Base-by-base conservation (phyloP, 2,888 invertebrate genomes). In the Syrphus vitripennis region DNA sequence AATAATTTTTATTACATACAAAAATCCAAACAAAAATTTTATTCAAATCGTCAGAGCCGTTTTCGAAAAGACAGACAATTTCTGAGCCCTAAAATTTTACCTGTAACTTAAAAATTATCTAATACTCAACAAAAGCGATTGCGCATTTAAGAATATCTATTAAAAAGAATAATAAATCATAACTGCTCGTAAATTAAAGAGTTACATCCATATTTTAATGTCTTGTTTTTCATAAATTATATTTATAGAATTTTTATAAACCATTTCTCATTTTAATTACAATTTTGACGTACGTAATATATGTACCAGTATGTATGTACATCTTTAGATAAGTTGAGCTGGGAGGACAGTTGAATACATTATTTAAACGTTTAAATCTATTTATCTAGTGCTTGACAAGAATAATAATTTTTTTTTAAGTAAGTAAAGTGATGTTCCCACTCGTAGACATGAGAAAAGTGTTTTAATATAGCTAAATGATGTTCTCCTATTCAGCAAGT, bases 351-450 rank as follows among this genome's bases (percentile, higher is more conserved):
- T 1, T 34, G 6, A 57, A 19, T 14, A 19, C 4, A 34, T 19
- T 10, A 10, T 12, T 31, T 2, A 16, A 42, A 16, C 16, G 12
- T 19, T 19, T 29, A 19, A 21, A 14, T 45, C 10, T 31, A 45
- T 45, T 65, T 65, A 45, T 45, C 29, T 65, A 29, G 19, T 29
- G 12, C 63, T 65, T 65, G 63, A 65, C 6, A 29, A 19, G 63
- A 65, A 65, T 65, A 45, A 16, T 19, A 42, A 45, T 12, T 29
- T 16, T 63, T 45, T 19, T 6, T 57, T 0, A 34, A 29, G 29
- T 34, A 9, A 10, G 12, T 10, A 9, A 34, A 10, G 9, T 10
- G 12, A 10, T 3, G 3, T 34, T 34, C 5, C 31, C 9, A 31
- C 31, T 12, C 12, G 10, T 1, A 10, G 1, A 42, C 6, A 53